Conservation (phyloP, 2,113 vertebrate genomes). For the Stercorarius parasiticus region DNA sequence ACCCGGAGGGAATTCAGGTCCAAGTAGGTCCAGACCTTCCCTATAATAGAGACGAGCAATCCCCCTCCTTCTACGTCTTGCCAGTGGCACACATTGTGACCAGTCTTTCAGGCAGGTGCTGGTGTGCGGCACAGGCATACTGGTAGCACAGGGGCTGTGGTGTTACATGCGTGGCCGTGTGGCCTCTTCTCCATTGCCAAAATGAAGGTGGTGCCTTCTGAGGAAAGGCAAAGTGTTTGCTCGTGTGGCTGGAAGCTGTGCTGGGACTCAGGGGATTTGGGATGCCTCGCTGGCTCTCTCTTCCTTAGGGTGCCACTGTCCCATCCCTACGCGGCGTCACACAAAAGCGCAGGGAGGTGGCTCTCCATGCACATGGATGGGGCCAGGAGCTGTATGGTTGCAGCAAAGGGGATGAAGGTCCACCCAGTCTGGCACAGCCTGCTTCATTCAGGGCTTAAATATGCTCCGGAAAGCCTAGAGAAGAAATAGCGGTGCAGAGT, state of each 20-base stretch:
- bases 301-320: not conserved
- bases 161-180: accelerated
- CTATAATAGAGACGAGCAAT: not conserved
- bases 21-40: not conserved
- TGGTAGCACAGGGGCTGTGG: not conserved
- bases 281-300: not conserved
- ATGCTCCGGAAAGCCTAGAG: accelerated
- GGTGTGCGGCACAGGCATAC: not conserved
- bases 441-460: not conserved
- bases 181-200: not conserved
- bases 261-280: not conserved
- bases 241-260: not conserved
- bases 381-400: not conserved
- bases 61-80: not conserved
- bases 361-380: not conserved
- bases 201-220: not conserved
- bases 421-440: not conserved
- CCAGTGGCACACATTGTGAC: accelerated
- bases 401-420: not conserved
- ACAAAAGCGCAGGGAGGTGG: not conserved
- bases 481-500: not conserved
- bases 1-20: not conserved
- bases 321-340: not conserved
- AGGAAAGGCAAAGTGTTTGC: not conserved
- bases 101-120: not conserved